Evolutionary conservation across 1,140 invertebrate genomes (phyloP).

Genomic region (Paraescarpia echinospica): DNA sequence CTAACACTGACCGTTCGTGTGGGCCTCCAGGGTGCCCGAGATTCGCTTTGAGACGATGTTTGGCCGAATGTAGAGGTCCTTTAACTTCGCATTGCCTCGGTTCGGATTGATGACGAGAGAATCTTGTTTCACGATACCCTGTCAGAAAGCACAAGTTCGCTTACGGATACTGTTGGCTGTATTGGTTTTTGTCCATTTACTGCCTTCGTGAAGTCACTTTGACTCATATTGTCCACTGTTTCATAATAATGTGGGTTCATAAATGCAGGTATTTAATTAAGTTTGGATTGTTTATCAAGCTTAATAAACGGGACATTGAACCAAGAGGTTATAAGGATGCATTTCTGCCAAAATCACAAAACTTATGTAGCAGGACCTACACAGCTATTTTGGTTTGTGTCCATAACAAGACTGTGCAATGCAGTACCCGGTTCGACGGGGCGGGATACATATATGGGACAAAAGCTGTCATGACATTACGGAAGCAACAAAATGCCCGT

Average conservation of each 20-base stretch:
- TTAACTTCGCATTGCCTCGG: constrained; percentile 97
- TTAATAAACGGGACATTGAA: too few species aligned
- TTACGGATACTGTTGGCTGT: background rate
- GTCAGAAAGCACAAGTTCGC: constrained; percentile 26
- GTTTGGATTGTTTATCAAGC: too few species aligned
- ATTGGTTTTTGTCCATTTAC: background rate
- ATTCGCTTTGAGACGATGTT: constrained; percentile 98
- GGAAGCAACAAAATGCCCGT: background rate
- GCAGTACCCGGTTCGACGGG: too few species aligned
- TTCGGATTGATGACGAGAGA: constrained; percentile 86
- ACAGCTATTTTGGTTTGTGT: too few species aligned
- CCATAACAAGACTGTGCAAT: too few species aligned
- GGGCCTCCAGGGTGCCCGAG: constrained; percentile 87
- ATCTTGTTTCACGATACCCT: constrained; percentile 93
- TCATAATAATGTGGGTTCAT: too few species aligned
- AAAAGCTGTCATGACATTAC: background rate
- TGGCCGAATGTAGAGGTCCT: constrained; percentile 97
- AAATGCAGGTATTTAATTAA: too few species aligned
- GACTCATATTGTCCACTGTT: too few species aligned
- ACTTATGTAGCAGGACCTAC: too few species aligned
- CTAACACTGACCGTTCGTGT: constrained; percentile 77
- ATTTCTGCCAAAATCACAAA: too few species aligned
- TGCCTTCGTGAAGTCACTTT: background rate
- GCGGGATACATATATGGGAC: background rate
- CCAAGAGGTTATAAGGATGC: too few species aligned